Evolutionary conservation across 2,113 vertebrate species (phyloP).

Genomic region (Balaeniceps rex): DNA sequence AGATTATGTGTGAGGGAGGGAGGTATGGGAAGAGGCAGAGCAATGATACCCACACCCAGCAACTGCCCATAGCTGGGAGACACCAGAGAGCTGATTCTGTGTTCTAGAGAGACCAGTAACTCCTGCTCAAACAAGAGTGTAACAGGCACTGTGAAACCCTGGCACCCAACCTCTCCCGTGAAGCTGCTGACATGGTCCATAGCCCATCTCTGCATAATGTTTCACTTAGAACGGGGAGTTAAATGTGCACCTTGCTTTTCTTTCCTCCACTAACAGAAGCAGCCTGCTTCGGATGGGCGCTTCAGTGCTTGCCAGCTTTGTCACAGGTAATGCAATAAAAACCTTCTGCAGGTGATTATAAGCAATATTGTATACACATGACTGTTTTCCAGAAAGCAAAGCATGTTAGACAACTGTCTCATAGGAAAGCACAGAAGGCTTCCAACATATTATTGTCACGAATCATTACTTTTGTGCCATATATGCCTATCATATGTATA

Average conservation of each 20-base stretch:
- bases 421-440: not conserved
- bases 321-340: not conserved
- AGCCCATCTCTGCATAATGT: not conserved
- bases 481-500: not conserved
- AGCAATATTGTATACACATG: not conserved
- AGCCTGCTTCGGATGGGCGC: not conserved
- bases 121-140: not conserved
- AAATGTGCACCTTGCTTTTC: not conserved
- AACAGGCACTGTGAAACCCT: not conserved
- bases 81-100: not conserved
- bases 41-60: not conserved
- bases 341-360: not conserved
- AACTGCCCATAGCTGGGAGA: not conserved
- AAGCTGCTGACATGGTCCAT: not conserved
- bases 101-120: not conserved
- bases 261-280: not conserved
- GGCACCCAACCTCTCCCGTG: not conserved
- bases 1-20: accelerated
- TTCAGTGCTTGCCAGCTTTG: not conserved
- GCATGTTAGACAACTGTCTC: not conserved
- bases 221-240: not conserved
- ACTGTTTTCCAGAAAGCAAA: not conserved
- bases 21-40: not conserved
- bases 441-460: not conserved
- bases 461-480: not conserved